These are phyloP conservation scores for Sus cebifrons DNA, from an alignment of 2,797 vertebrate species.

Conservation along the genomic window DNA sequence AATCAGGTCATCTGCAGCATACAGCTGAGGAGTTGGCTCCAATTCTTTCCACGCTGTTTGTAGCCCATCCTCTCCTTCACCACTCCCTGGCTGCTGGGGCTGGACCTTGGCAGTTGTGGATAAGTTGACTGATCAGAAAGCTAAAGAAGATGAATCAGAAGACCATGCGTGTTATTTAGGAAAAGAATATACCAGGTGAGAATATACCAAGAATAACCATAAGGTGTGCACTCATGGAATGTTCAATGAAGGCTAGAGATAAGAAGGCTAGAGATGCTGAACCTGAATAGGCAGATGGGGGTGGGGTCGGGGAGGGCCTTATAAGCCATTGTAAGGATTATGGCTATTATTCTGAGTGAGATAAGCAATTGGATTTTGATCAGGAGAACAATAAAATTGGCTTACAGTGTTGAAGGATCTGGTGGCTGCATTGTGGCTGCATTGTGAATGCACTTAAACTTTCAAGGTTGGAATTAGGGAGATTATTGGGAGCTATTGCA, in stretches of 20 bases:
- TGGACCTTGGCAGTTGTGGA: neutral
- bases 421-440: neutral
- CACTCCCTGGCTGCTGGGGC: too few species aligned
- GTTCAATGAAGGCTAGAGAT: neutral
- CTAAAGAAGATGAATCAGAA: neutral
- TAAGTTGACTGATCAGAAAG: neutral
- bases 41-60: too few species aligned
- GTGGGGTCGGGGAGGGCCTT: rapidly evolving
- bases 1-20: too few species aligned
- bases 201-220: neutral
- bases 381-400: neutral
- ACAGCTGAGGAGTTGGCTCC: too few species aligned
- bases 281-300: neutral
- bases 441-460: neutral
- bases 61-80: too few species aligned
- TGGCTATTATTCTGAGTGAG: neutral
- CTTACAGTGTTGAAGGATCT: neutral
- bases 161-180: neutral
- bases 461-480: neutral
- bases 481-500: neutral
- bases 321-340: neutral
- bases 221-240: neutral
- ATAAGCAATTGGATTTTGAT: neutral
- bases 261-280: neutral
- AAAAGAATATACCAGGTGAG: neutral